A percentile compares a stretch with the other conserved stretches of the same genome.
Evolutionary conservation across 1,140 invertebrate genomes (phyloP).

Genomic region (Leptestheria dahalacensis): DNA sequence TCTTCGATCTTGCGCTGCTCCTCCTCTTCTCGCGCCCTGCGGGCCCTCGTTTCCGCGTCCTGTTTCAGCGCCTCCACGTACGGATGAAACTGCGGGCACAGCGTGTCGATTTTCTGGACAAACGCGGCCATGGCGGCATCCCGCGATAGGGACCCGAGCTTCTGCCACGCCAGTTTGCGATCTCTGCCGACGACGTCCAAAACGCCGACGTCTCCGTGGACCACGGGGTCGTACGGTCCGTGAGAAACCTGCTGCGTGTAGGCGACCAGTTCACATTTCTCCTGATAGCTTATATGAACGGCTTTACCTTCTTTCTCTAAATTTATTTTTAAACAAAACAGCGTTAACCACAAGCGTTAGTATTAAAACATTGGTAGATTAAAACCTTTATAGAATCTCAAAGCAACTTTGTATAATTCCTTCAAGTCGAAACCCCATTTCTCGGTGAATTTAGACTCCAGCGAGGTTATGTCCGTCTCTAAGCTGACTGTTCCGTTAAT

Average conservation of each 20-base stretch:
- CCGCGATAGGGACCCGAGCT: conserved; percentile 65
- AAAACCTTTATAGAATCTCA: conserved; percentile 78
- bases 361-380: not conserved
- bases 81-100: conserved; percentile 76
- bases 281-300: conserved; percentile 81
- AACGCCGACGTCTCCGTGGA: conserved; percentile 70
- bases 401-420: conserved; percentile 70
- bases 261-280: conserved; percentile 78
- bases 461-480: not conserved
- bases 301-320: conserved; percentile 95
- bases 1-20: conserved; percentile 41
- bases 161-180: conserved; percentile 78
- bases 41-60: conserved; percentile 59
- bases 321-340: conserved; percentile 24
- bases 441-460: conserved; percentile 14
- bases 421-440: conserved; percentile 51
- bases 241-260: conserved; percentile 79
- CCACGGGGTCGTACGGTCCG: conserved; percentile 61
- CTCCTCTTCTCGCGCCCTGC: conserved; percentile 28
- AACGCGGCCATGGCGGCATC: conserved; percentile 83
- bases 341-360: conserved; percentile 4
- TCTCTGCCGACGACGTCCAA: conserved; percentile 90
- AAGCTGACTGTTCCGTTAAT: not conserved
- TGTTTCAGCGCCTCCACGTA: conserved; percentile 80
- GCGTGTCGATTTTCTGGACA: conserved; percentile 66